Conservation (phyloP, 2,113 vertebrate species). For the Gymnobelideus leadbeateri region DNA sequence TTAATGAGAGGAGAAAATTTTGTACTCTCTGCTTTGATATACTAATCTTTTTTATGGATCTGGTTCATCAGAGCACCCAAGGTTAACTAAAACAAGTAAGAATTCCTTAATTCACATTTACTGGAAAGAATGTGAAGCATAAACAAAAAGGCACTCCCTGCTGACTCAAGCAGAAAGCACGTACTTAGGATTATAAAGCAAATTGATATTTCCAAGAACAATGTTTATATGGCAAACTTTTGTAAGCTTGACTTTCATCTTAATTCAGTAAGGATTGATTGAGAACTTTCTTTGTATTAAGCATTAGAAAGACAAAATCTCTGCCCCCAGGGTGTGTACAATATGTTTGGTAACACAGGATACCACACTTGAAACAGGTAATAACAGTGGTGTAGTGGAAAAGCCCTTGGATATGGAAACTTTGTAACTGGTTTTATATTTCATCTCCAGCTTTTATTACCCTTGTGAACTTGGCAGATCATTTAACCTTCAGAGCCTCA, state of each 20-base stretch:
- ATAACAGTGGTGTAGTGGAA: neutral
- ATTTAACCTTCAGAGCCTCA: neutral
- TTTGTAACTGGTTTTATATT: neutral
- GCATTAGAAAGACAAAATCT: neutral
- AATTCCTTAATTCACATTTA: constrained; percentile 66
- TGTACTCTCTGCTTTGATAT: constrained; percentile 17
- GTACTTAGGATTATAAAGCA: constrained; percentile 45
- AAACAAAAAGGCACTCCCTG: constrained; percentile 69
- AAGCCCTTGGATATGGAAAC: neutral
- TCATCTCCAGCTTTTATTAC: neutral
- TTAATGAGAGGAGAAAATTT: neutral
- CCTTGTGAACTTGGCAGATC: neutral
- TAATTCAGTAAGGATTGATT: neutral
- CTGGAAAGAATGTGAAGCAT: constrained; percentile 38
- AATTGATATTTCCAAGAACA: constrained; percentile 50
- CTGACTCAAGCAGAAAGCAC: constrained; percentile 73
- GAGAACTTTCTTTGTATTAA: neutral
- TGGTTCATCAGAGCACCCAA: neutral
- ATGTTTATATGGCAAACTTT: neutral
- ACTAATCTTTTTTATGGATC: constrained; percentile 22
- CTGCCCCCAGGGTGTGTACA: neutral
- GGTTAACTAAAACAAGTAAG: constrained; percentile 41
- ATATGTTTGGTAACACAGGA: neutral
- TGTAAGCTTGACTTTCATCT: neutral
- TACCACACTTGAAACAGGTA: neutral